Evolutionary conservation across 2,113 vertebrate species (phyloP), one percentile per base, ranked within the genome.

Genomic region (Tragelaphus imberbis): DNA sequence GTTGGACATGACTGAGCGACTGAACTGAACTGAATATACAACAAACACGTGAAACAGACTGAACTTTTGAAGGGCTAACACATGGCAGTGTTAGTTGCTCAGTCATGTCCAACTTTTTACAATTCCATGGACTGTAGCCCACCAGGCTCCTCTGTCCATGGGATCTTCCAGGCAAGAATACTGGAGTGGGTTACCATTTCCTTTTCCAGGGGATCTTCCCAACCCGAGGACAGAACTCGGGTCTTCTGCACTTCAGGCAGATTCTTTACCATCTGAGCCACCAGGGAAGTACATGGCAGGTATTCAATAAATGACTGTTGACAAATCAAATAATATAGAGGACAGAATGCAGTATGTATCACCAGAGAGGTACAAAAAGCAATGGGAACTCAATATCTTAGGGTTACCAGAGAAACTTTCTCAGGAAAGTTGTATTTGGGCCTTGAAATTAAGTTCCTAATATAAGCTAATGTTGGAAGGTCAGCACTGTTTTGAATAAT

Each of bases 401-500:
- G 11, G 14, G 10, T 63, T 33, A 77, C 33, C 10, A 90, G 36
- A 55, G 95, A 86, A 95, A 51, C 2, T 33, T 71, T 68, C 3
- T 82, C 49, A 82, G 25, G 5, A 13, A 95, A 81, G 8, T 65
- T 55, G 10, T 77, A 82, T 92, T 80, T 59, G 14, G 47, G 2
- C 13, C 56, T 91, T 93, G 14, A 77, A 95, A 9, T 89, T 97
- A 94, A 87, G 36, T 84, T 96, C 56, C 44, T 90, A 27, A 61
- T 81, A 58, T n/a, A 4, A 90, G 17, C 36, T 63, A 87, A 58
- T 87, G 12, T 58, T 89, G 36, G 63, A 61, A 56, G 13, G 10
- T 86, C 21, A 86, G 11, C 21, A 53, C 21, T 0, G 10, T 77
- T 89, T 21, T 79, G 25, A 3, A 44, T 75, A 87, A 90, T 7